Base-by-base conservation (phyloP, 2,888 invertebrate species). In the Cistogaster globosa region DNA sequence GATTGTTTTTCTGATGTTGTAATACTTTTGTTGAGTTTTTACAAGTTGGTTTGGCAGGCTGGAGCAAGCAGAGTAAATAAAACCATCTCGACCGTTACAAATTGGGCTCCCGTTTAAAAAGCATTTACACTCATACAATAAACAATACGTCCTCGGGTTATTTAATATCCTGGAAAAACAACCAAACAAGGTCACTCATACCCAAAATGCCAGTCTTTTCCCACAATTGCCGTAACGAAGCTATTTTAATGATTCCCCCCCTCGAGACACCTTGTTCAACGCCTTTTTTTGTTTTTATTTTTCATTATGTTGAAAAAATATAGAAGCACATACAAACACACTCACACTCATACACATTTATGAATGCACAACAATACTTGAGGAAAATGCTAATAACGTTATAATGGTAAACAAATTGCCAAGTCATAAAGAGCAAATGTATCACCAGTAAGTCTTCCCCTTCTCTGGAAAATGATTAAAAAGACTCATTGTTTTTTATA, bases 331-430 rank as follows among this genome's bases (percentile, higher is more conserved):
- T 22, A 63, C 67, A 65, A 48, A 55, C 48, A 20, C 45, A 53
- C 16, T 1, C 53, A 65, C n/a, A 55, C 55, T 7, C 32, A 6
- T 48, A 60, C n/a, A 55, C 55, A 72, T n/a, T 45, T 63, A 18
- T 26, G 18, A 22, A n/a, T 26, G 57, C 32, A 26, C 26, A 75
- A 22, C 57, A 32, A 32, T 32, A 36, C 62, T 65, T 53, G 38
- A 91, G 88, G 88, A 90, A 89, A 91, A 91, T 91, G 91, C 91
- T 91, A 91, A 91, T 91, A 89, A 89, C 89, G 90, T 90, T 89
- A 91, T 91, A 90, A 91, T 90, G 89, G 89, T 88, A 88, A 88
- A 88, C 88, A 88, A 88, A 88, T 88, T 88, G 87, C 88, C 87
- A 83, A 87, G 86, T 75, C 81, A 83, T 77, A 81, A 74, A 81